phyloP scores from a whole-genome alignment of 2,113 vertebrate species.

The Cacatua alba region DNA sequence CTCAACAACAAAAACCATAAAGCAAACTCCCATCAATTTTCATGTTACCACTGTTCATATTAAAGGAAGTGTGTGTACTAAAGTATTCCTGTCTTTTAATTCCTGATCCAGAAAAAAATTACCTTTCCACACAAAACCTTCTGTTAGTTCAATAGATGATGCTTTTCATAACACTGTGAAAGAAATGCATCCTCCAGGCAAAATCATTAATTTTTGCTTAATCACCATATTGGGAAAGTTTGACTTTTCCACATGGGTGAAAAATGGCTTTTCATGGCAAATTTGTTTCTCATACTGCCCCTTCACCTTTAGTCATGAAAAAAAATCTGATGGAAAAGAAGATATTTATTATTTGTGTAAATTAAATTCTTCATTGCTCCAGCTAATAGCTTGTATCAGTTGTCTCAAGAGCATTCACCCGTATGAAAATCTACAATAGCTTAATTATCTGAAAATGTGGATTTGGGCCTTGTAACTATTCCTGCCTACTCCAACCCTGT shows the following conservation, averaged over 20 bases:
- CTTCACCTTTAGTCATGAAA: background rate
- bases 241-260: background rate
- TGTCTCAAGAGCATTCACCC: background rate
- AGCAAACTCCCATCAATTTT: background rate
- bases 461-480: background rate
- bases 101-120: background rate
- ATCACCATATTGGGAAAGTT: background rate
- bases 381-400: background rate
- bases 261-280: background rate
- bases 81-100: background rate
- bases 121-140: background rate
- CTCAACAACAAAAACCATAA: background rate
- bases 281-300: background rate
- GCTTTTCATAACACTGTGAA: background rate
- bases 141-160: background rate
- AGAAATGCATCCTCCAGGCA: background rate
- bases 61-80: background rate
- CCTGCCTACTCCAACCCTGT: background rate
- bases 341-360: background rate
- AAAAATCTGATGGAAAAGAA: background rate
- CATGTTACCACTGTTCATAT: background rate
- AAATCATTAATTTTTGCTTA: background rate
- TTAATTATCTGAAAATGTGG: background rate
- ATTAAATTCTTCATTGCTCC: background rate
- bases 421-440: background rate